These are phyloP conservation scores for Helarctos malayanus DNA, from an alignment of 2,797 vertebrate genomes.

Conservation along the genomic window DNA sequence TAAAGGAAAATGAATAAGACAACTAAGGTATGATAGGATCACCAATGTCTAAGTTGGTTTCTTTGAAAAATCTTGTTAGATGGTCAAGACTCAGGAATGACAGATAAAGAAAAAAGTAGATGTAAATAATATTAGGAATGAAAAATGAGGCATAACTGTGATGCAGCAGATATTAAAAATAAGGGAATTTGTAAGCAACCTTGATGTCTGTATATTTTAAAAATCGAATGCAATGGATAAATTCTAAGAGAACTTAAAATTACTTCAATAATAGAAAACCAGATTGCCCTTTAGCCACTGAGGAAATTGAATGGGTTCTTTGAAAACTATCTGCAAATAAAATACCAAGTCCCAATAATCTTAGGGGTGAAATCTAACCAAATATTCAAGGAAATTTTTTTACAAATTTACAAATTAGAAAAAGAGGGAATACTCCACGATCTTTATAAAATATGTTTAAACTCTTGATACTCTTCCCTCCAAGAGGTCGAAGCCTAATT, in stretches of 20 bases:
- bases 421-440: background rate
- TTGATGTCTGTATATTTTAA: background rate
- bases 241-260: background rate
- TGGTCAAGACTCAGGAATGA: background rate
- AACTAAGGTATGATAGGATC: constrained; percentile 13
- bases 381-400: background rate
- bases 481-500: background rate
- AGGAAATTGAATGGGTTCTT: constrained; percentile 5
- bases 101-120: background rate
- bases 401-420: background rate
- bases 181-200: background rate
- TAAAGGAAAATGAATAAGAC: constrained; percentile 12
- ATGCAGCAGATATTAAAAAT: constrained; percentile 20
- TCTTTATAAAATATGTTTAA: constrained; percentile 5
- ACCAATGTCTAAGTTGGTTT: background rate
- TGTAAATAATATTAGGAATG: background rate
- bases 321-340: background rate
- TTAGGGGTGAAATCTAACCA: background rate
- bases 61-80: background rate
- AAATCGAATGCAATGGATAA: background rate
- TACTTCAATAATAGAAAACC: background rate
- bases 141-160: background rate
- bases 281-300: background rate
- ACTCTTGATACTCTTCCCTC: background rate
- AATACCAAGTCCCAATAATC: background rate